These are phyloP conservation scores for Drosophila santomea DNA, from an alignment of 1,140 invertebrate species.

Conservation along the genomic window DNA sequence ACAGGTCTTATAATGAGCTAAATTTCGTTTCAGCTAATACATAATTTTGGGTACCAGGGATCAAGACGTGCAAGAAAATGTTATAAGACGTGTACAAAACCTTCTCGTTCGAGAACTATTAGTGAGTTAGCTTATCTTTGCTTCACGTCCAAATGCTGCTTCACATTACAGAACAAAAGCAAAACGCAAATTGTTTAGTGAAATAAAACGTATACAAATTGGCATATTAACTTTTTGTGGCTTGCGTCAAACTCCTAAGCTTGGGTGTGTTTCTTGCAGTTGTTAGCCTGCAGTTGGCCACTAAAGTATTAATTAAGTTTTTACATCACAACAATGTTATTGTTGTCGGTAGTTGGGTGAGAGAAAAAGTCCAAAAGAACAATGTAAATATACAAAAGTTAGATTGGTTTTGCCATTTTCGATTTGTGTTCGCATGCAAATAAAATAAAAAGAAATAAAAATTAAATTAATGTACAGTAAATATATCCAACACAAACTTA, in stretches of 20 bases:
- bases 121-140: slow-evolving; percentile 8
- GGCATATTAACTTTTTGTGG: slow-evolving; percentile 83
- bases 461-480: slow-evolving; percentile 38
- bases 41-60: not conserved
- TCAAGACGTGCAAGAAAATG: not conserved
- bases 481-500: slow-evolving; percentile 30
- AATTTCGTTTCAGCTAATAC: not conserved
- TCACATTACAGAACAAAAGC: slow-evolving; percentile 54
- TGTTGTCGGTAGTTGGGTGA: slow-evolving; percentile 59
- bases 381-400: slow-evolving; percentile 76
- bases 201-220: slow-evolving; percentile 52
- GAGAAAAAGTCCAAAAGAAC: slow-evolving; percentile 66
- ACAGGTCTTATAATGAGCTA: not conserved
- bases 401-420: slow-evolving; percentile 65
- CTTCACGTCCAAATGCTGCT: slow-evolving; percentile 65
- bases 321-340: slow-evolving; percentile 46
- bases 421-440: slow-evolving; percentile 67
- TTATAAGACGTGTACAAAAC: slow-evolving; percentile 8
- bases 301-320: slow-evolving; percentile 61
- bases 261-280: slow-evolving; percentile 78
- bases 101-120: not conserved
- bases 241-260: slow-evolving; percentile 78
- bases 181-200: slow-evolving; percentile 44
- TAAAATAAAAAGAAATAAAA: slow-evolving; percentile 62
- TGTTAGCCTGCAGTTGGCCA: slow-evolving; percentile 71